A percentile compares a stretch with the other conserved stretches of the same genome.
These are phyloP conservation scores for Heliconius hermathena DNA, from an alignment of 1,140 invertebrate genomes.

Conservation along the genomic window DNA sequence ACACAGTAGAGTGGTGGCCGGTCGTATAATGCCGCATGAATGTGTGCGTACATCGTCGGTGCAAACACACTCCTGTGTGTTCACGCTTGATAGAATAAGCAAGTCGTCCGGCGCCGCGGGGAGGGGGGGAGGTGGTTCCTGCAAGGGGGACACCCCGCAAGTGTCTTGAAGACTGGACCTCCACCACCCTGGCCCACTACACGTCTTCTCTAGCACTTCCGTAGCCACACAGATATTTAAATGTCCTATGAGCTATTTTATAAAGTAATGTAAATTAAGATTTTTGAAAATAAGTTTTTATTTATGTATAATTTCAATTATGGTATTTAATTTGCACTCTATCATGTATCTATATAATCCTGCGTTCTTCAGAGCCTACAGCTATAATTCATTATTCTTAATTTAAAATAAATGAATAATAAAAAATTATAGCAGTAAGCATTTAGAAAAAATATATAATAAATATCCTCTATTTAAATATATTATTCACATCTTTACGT, in stretches of 20 bases:
- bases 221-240: conserved; percentile 71
- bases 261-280: conserved; percentile 34
- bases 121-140: conserved; percentile 40
- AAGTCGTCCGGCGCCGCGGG: conserved; percentile 75
- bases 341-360: not conserved
- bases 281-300: not conserved
- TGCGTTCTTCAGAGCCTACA: not conserved
- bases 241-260: conserved; percentile 70
- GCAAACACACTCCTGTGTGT: conserved; percentile 61
- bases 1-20: conserved; percentile 82
- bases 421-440: no score
- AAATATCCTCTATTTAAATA: not conserved
- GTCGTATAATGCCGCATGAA: conserved; percentile 72
- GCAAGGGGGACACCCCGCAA: conserved; percentile 53
- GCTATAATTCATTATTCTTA: no score
- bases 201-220: conserved; percentile 79
- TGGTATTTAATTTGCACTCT: not conserved
- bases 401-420: no score
- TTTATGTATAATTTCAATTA: not conserved
- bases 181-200: conserved; percentile 75
- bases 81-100: conserved; percentile 82
- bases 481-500: not conserved
- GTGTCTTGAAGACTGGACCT: conserved; percentile 78
- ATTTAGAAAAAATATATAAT: no score
- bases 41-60: conserved; percentile 63